Percentiles rank a stretch among this genome's conserved stretches.
phyloP scores from a whole-genome alignment of 1,140 invertebrate genomes.

The Cataglyphis hispanica region DNA sequence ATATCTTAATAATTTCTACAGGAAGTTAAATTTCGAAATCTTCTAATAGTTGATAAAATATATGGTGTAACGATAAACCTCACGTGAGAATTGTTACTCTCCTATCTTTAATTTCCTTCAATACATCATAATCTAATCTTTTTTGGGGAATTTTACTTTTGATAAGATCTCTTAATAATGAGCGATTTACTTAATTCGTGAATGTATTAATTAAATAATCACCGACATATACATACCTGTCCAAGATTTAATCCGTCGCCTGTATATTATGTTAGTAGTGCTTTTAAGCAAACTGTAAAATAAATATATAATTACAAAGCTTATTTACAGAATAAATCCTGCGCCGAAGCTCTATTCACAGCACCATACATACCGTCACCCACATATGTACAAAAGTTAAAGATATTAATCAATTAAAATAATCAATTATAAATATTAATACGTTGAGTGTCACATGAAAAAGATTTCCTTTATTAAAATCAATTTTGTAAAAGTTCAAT shows the following conservation, averaged over 20 bases:
- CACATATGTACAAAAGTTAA: not conserved
- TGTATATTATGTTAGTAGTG: constrained; percentile 38
- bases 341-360: not conserved
- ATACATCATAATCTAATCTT: too few species aligned
- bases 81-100: not conserved
- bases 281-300: constrained; percentile 64
- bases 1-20: constrained; percentile 1
- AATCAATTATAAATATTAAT: not conserved
- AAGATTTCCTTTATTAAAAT: too few species aligned
- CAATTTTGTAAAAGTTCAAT: too few species aligned
- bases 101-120: too few species aligned
- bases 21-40: constrained; percentile 24
- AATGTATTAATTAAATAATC: not conserved
- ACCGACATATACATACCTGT: constrained; percentile 59
- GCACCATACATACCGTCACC: not conserved
- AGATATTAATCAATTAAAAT: not conserved
- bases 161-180: not conserved
- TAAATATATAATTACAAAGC: constrained; percentile 32
- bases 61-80: not conserved
- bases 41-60: not conserved
- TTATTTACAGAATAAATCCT: constrained; percentile 27
- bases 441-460: not conserved
- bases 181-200: not conserved
- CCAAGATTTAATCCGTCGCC: not conserved
- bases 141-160: too few species aligned